A percentile compares a stretch with the other conserved stretches of the same genome.
phyloP scores from a whole-genome alignment of 2,113 vertebrate genomes.

The Xenopus tropicalis region DNA sequence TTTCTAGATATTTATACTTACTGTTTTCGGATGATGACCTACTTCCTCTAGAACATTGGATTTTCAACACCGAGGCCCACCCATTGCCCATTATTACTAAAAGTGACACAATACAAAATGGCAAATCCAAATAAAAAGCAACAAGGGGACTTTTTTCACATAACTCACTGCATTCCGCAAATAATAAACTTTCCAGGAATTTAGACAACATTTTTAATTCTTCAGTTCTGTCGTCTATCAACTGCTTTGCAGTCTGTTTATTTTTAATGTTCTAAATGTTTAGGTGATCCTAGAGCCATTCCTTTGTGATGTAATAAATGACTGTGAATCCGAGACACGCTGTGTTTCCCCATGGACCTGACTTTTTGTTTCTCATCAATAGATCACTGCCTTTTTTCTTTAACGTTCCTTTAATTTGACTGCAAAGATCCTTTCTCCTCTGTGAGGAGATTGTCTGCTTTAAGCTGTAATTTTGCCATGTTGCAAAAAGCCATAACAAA shows the following conservation, averaged over 20 bases:
- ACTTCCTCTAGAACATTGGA: constrained; percentile 90
- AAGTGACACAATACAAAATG: constrained; percentile 55
- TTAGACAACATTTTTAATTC: constrained; percentile 52
- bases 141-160: constrained; percentile 51
- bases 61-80: constrained; percentile 96
- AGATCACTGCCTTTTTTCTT: constrained; percentile 50
- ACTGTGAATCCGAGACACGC: constrained; percentile 33
- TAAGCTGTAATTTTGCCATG: constrained; percentile 79
- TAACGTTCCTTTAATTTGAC: constrained; percentile 64
- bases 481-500: constrained; percentile 89
- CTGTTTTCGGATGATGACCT: constrained; percentile 96
- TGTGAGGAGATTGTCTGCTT: constrained; percentile 86
- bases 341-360: constrained; percentile 30
- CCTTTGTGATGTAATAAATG: constrained; percentile 26
- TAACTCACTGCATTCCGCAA: constrained; percentile 51
- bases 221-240: constrained; percentile 55
- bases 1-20: constrained; percentile 85
- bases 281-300: constrained; percentile 45
- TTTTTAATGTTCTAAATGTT: constrained; percentile 52
- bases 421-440: constrained; percentile 87
- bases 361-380: constrained; percentile 42
- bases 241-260: constrained; percentile 73
- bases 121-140: constrained; percentile 57
- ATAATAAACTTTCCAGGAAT: constrained; percentile 50
- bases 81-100: constrained; percentile 82